These are phyloP conservation scores for Drosophila sordidapex DNA, from an alignment of 2,888 invertebrate genomes.

Conservation along the genomic window DNA sequence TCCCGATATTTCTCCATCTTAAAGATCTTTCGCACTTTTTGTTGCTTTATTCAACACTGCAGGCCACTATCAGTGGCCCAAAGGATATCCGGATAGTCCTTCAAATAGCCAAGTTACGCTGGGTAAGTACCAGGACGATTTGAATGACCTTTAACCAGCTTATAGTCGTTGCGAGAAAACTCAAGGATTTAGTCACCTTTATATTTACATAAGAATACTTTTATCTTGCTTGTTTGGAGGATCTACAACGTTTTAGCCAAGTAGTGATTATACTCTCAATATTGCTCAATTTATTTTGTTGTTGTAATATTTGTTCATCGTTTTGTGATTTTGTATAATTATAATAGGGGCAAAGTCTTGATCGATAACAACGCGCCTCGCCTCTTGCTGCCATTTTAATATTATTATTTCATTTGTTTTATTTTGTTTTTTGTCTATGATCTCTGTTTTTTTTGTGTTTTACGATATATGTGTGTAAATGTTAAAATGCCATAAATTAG, in stretches of 20 bases:
- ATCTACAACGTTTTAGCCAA: conserved; percentile 11
- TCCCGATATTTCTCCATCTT: neutral
- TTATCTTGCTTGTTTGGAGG: neutral
- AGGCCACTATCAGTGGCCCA: neutral
- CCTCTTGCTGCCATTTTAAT: conserved; percentile 36
- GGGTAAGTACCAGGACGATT: neutral
- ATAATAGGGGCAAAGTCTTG: conserved; percentile 52
- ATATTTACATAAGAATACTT: neutral
- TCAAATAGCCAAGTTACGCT: neutral
- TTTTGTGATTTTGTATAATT: conserved; percentile 44
- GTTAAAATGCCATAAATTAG: conserved; percentile 53
- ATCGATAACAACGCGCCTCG: conserved; percentile 58
- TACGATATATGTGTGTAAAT: conserved; percentile 47
- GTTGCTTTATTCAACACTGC: neutral
- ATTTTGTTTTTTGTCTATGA: conserved; percentile 10
- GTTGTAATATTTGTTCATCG: conserved; percentile 44
- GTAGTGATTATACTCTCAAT: conserved; percentile 34
- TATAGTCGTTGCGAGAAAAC: neutral
- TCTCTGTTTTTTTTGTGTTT: conserved; percentile 10
- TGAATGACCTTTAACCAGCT: neutral
- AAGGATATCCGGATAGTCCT: neutral
- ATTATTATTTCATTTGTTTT: conserved; percentile 10
- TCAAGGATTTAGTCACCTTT: neutral
- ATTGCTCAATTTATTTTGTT: conserved; percentile 61
- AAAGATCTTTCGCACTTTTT: neutral